Conservation (phyloP, 2,113 vertebrate genomes). For the Corythoichthys haematopterus region DNA sequence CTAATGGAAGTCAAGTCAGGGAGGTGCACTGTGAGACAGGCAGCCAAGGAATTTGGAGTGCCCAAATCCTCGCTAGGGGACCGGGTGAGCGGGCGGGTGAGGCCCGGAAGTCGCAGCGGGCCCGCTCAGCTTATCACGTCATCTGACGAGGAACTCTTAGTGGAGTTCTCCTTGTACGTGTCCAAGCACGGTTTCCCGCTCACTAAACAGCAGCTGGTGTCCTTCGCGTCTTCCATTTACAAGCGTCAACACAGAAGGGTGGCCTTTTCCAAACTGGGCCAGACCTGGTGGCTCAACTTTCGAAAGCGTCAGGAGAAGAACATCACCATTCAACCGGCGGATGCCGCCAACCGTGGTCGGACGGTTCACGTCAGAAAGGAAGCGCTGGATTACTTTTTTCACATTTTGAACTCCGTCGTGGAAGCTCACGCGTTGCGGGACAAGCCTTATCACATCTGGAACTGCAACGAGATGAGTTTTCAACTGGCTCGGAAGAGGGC, state of each 20-base stretch:
- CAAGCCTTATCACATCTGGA: conserved; percentile 56
- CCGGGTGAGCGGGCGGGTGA: conserved; percentile 62
- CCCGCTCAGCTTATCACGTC: conserved; percentile 61
- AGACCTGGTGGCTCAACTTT: conserved; percentile 70
- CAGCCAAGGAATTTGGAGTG: conserved; percentile 62
- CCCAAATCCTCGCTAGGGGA: conserved; percentile 65
- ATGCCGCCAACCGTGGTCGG: conserved; percentile 50
- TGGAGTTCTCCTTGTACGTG: conserved; percentile 62
- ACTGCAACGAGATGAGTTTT: conserved; percentile 57
- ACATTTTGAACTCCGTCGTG: conserved; percentile 43
- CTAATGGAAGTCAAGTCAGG: conserved; percentile 60
- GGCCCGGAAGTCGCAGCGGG: conserved; percentile 61
- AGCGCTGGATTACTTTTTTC: conserved; percentile 57
- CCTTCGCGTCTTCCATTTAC: conserved; percentile 64
- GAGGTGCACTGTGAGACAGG: conserved; percentile 58
- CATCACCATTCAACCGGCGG: conserved; percentile 58
- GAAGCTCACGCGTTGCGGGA: conserved; percentile 42
- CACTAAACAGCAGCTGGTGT: conserved; percentile 66
- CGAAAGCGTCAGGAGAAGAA: conserved; percentile 63
- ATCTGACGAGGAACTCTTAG: conserved; percentile 57
- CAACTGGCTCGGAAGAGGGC: conserved; percentile 55
- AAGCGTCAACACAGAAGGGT: conserved; percentile 62
- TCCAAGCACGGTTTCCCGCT: conserved; percentile 64
- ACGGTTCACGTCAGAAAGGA: conserved; percentile 56
- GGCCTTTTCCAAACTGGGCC: conserved; percentile 63